Conservation (phyloP, 2,888 invertebrate species). For the Euplagia quadripunctaria region DNA sequence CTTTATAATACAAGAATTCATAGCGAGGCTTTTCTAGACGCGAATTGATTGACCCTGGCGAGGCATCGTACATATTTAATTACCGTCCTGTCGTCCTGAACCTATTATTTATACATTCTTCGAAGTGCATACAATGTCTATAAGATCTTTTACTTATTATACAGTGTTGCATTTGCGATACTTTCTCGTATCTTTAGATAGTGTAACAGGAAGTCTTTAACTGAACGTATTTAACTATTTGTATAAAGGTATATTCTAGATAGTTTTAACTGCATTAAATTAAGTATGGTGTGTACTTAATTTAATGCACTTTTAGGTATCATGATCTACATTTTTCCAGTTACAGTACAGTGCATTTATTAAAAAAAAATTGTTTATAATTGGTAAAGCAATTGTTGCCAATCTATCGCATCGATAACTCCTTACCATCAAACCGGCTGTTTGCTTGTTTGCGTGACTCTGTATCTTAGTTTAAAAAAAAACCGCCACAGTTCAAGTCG, state of each 20-base stretch:
- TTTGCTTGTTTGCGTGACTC: too few relatives aligned
- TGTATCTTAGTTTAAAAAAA: too few relatives aligned
- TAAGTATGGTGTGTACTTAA: too few relatives aligned
- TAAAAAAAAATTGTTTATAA: neutral
- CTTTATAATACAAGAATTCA: constrained; percentile 8
- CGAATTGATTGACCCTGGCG: constrained; percentile 21
- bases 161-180: neutral
- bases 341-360: neutral
- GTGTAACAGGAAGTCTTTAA: neutral
- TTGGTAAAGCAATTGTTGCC: neutral
- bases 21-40: constrained; percentile 16
- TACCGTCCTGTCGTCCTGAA: neutral
- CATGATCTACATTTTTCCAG: neutral
- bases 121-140: neutral
- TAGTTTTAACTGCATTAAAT: too few relatives aligned
- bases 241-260: neutral
- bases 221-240: neutral
- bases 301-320: neutral
- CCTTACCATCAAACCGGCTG: neutral
- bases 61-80: constrained; percentile 16
- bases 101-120: neutral
- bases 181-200: neutral
- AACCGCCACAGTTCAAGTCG: too few relatives aligned
- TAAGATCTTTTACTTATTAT: neutral
- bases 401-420: neutral